Evolutionary conservation across 2,113 vertebrate species (phyloP).

Genomic region (Solenodon paradoxus): DNA sequence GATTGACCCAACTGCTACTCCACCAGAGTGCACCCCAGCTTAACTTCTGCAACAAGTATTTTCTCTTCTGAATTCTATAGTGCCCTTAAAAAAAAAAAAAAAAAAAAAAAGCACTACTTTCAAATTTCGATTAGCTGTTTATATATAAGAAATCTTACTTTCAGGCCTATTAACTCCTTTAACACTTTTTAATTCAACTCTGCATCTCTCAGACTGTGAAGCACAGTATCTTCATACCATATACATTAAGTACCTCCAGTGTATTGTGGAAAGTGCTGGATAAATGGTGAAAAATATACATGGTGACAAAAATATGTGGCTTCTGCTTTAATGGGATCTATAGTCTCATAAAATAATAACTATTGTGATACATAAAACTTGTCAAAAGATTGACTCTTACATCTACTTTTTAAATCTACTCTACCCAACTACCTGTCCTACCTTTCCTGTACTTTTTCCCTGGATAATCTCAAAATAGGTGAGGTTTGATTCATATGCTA

Average conservation of each 20-base stretch:
- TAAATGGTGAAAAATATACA: background rate
- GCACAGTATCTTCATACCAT: background rate
- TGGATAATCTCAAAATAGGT: background rate
- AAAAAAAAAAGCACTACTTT: background rate
- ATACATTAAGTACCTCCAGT: background rate
- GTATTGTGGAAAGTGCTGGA: background rate
- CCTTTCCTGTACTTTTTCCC: background rate
- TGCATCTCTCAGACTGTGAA: background rate
- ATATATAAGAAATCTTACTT: background rate
- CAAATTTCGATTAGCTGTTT: background rate
- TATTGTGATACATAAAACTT: background rate
- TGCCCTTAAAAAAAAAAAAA: too few species aligned
- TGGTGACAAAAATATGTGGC: background rate
- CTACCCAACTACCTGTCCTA: background rate
- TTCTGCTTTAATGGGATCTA: background rate
- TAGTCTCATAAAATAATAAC: background rate
- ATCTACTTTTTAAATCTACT: background rate
- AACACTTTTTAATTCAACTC: background rate
- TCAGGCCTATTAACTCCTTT: background rate
- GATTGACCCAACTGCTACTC: too few species aligned
- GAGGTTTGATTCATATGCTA: background rate
- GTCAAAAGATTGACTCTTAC: conserved; percentile 16
- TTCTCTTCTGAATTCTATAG: background rate
- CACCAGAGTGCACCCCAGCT: too few species aligned
- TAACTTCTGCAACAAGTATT: background rate